Evolutionary conservation across 2,113 vertebrate genomes (phyloP).

Genomic region (Melospiza melodia): DNA sequence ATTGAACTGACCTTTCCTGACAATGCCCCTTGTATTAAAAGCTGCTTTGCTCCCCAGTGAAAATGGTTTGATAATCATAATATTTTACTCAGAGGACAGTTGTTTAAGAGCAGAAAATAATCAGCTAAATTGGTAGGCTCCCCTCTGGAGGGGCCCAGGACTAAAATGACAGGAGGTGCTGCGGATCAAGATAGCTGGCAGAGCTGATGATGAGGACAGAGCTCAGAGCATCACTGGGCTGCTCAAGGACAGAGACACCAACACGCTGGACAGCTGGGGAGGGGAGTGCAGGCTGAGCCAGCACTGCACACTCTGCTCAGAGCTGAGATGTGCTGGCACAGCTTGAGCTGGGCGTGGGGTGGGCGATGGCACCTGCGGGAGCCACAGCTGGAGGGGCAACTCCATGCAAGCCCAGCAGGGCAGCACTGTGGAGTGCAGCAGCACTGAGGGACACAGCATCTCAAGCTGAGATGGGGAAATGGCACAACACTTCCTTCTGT

Average conservation of each 20-base stretch:
- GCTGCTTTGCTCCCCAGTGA: conserved; percentile 44
- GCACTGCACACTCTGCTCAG: not conserved
- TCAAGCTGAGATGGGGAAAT: not conserved
- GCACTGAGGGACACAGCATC: not conserved
- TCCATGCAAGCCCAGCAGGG: not conserved
- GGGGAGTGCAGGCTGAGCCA: not conserved
- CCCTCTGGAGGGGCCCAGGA: not conserved
- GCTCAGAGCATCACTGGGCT: not conserved
- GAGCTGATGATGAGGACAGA: not conserved
- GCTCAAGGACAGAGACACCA: fast-evolving
- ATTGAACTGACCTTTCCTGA: conserved; percentile 58
- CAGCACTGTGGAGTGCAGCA: not conserved
- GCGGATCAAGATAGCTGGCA: not conserved
- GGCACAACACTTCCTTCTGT: not conserved
- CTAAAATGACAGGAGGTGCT: not conserved
- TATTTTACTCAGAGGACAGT: conserved; percentile 57
- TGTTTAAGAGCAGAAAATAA: conserved; percentile 57
- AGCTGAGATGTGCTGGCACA: not conserved
- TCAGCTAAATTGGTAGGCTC: conserved; percentile 25
- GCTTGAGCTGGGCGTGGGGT: fast-evolving
- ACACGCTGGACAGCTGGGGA: not conserved
- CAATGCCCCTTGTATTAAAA: conserved; percentile 32
- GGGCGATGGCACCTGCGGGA: fast-evolving
- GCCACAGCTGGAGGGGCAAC: not conserved
- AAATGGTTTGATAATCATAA: conserved; percentile 53